These are phyloP conservation scores for Drosophila pachea DNA, from an alignment of 1,140 invertebrate genomes.

Conservation along the genomic window DNA sequence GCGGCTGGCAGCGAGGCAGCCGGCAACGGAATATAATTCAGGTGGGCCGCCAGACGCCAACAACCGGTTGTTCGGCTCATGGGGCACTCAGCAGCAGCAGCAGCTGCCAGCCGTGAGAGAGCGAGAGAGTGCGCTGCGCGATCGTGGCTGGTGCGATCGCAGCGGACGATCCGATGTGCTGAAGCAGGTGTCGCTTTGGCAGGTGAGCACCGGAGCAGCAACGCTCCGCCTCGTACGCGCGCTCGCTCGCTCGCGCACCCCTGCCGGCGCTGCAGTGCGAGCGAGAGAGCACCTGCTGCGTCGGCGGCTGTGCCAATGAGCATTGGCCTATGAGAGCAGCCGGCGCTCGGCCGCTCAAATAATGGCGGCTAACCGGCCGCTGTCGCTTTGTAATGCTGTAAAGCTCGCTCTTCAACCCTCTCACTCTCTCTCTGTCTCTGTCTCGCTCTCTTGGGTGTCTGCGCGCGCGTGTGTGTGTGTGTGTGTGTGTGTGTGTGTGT, in stretches of 20 bases:
- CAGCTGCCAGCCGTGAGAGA: conserved; percentile 23
- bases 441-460: neutral
- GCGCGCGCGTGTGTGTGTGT: too few species aligned
- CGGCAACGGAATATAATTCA: conserved; percentile 57
- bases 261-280: conserved; percentile 19
- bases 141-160: conserved; percentile 36
- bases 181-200: conserved; percentile 57
- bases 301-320: conserved; percentile 6
- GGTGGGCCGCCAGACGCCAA: conserved; percentile 48
- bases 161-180: conserved; percentile 47
- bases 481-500: conserved; percentile 21
- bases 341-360: conserved; percentile 43
- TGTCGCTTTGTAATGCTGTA: conserved; percentile 16
- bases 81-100: conserved; percentile 11
- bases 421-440: conserved; percentile 21
- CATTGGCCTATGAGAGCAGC: conserved; percentile 46
- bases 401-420: conserved; percentile 8
- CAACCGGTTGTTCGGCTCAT: conserved; percentile 45
- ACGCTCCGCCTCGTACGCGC: conserved; percentile 50
- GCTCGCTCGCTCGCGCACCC: neutral
- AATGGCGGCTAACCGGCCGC: conserved; percentile 61
- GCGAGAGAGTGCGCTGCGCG: conserved; percentile 62
- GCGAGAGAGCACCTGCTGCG: conserved; percentile 26
- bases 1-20: conserved; percentile 24
- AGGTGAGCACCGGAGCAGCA: conserved; percentile 49